phyloP scores from a whole-genome alignment of 2,113 vertebrate genomes.

The Budorcas taxicolor region DNA sequence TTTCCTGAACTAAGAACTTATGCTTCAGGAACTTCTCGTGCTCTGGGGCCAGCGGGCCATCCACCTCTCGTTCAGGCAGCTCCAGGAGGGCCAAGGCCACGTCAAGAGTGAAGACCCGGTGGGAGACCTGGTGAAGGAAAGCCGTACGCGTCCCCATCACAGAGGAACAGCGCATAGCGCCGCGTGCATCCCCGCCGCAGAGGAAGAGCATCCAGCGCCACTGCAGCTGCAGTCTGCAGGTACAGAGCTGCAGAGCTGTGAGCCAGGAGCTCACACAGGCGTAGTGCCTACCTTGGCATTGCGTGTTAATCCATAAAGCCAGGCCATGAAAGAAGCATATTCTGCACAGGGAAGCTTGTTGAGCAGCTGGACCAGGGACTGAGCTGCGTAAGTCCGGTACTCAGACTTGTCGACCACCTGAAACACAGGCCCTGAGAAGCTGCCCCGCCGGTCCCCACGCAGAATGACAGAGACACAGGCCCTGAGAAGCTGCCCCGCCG shows the following conservation, averaged over 20 bases:
- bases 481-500: background rate
- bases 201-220: accelerated
- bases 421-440: constrained; percentile 43
- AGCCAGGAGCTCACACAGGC: background rate
- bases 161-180: accelerated
- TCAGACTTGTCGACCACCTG: constrained; percentile 94
- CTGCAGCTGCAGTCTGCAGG: background rate
- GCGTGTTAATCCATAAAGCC: constrained; percentile 87
- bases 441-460: accelerated
- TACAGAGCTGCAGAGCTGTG: background rate
- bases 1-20: constrained; percentile 88
- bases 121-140: constrained; percentile 79
- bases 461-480: background rate
- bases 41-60: constrained; percentile 75
- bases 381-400: constrained; percentile 84
- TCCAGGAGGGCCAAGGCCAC: constrained; percentile 89
- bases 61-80: constrained; percentile 80
- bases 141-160: background rate
- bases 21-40: constrained; percentile 82
- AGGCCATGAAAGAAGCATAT: constrained; percentile 88
- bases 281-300: constrained; percentile 82
- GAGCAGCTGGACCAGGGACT: constrained; percentile 85
- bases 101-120: constrained; percentile 92
- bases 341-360: constrained; percentile 79
- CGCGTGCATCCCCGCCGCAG: background rate